These are phyloP conservation scores for Pomacea canaliculata DNA, from an alignment of 2,888 invertebrate species.

Conservation along the genomic window DNA sequence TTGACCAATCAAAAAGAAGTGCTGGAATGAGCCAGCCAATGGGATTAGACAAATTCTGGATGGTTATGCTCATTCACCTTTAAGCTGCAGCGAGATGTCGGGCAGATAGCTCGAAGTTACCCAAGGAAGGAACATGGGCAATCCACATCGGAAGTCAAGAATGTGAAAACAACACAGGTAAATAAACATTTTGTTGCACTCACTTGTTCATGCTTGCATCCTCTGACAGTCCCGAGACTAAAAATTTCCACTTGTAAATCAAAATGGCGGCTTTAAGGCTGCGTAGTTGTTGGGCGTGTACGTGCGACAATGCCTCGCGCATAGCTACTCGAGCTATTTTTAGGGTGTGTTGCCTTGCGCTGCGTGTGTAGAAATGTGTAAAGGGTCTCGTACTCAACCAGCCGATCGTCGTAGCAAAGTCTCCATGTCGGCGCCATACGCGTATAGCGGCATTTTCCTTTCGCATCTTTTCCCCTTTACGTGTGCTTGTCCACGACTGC, in stretches of 20 bases:
- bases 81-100: constrained; percentile 42
- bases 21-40: constrained; percentile 29
- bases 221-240: background rate
- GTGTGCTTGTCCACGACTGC: no score
- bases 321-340: constrained; percentile 20
- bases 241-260: constrained; percentile 2
- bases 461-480: no score
- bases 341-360: constrained; percentile 14
- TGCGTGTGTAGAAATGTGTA: constrained; percentile 19
- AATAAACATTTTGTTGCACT: constrained; percentile 8
- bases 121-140: constrained; percentile 16
- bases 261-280: background rate
- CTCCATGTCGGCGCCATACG: constrained; percentile 5
- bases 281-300: background rate
- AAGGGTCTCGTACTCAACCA: constrained; percentile 20
- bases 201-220: background rate
- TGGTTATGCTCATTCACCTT: constrained; percentile 65
- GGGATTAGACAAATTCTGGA: constrained; percentile 28
- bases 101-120: constrained; percentile 20
- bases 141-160: constrained; percentile 9
- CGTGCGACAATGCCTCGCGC: constrained; percentile 8
- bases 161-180: constrained; percentile 25
- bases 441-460: no score
- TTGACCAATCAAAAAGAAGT: constrained; percentile 29
- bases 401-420: constrained; percentile 5